Evolutionary conservation across 2,797 vertebrate genomes (phyloP), one percentile per base, ranked within the genome.

Genomic region (Micrastur ruficollis): DNA sequence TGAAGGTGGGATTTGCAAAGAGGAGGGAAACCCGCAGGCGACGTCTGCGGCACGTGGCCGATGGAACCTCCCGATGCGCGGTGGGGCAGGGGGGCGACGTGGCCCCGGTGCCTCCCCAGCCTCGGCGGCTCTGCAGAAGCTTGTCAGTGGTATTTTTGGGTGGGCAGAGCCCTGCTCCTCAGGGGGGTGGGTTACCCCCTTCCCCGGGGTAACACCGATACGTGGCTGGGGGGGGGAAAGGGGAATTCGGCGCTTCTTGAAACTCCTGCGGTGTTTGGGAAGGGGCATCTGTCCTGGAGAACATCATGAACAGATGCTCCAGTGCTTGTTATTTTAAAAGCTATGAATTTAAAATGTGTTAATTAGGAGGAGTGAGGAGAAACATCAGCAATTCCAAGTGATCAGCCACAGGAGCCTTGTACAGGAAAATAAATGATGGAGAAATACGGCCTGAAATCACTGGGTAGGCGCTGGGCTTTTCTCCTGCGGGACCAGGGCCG

Each of bases 1-100:
- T 8, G 3, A 40, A 58, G 38, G 58, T 6, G 70, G 40, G 31
- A 12, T 73, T 73, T 15, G 52, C 23, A 9, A 27, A 56, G 53
- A 14, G 32, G 53, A 34, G 32, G 2, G 6, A 56, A 34, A 34
- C 31, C 53, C 1, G 5, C 25, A 20, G 7, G 58, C 5, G 8
- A 3, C 4, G 3, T 12, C 12, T 6, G 52, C 8, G 42, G 32
- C 19, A 21, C 2, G 17, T 16, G 47, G 47, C 7, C 6, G 36
- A 27, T 27, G 47, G 21, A n/a, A 13, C 46, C 46, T 40, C 46
- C 31, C 1, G 3, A 12, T 0, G 4, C 16, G 3, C 4, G 14
- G 40, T 63, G 13, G 40, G 32, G 40, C 50, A 13, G 62, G 76
- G 38, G 62, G 50, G 31, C 26, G 9, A 46, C 4, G 2, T 3